phyloP scores from a whole-genome alignment of 2,113 vertebrate genomes.

The Petrocephalus zakoni region DNA sequence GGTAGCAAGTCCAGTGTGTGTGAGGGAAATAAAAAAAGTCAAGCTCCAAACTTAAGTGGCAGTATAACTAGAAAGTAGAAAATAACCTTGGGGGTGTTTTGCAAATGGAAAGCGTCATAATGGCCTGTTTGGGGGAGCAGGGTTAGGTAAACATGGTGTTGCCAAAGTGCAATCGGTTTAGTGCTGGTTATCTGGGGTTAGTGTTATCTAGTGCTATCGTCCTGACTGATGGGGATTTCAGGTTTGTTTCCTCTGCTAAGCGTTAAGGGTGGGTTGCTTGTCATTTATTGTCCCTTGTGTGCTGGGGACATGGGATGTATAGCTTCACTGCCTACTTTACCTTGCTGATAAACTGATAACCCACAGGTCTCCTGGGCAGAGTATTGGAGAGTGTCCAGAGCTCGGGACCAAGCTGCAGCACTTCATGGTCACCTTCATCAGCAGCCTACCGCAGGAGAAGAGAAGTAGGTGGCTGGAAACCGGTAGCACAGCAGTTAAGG shows the following conservation, averaged over 20 bases:
- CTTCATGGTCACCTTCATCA: constrained; percentile 73
- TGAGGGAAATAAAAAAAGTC: no score
- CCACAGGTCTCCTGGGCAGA: constrained; percentile 66
- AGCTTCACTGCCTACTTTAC: neutral
- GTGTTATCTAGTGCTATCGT: neutral
- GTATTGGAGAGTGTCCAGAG: constrained; percentile 73
- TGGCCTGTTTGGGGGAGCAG: neutral
- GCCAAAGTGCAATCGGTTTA: neutral
- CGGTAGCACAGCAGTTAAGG: neutral
- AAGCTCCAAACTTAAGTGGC: neutral
- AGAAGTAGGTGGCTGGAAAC: constrained; percentile 61
- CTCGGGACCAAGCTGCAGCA: constrained; percentile 72
- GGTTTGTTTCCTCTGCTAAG: neutral
- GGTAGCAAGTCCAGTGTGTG: neutral
- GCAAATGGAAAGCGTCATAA: neutral
- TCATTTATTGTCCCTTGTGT: neutral
- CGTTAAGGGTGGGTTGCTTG: neutral
- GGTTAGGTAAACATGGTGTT: neutral
- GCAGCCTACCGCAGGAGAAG: constrained; percentile 67
- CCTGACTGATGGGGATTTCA: neutral
- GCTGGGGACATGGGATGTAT: neutral
- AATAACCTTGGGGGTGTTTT: neutral
- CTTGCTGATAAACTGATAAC: constrained; percentile 14
- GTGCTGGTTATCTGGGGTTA: neutral
- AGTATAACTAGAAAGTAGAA: neutral